A percentile compares a stretch with the other conserved stretches of the same genome.
phyloP scores from a whole-genome alignment of 1,140 invertebrate species.

The Drosophila sulfurigaster region DNA sequence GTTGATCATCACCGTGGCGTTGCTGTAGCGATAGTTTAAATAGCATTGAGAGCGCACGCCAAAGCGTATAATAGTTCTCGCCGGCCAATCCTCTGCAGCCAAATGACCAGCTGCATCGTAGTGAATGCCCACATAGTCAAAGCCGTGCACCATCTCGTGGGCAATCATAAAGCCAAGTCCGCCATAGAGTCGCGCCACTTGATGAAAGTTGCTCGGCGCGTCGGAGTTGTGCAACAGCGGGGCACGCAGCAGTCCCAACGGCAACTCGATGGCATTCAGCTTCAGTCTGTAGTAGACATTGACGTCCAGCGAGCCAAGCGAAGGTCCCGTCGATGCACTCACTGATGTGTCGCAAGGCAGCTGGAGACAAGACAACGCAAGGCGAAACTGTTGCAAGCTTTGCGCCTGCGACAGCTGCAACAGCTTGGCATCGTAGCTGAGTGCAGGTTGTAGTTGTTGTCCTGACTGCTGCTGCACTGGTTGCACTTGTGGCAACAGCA shows the following conservation, averaged over 20 bases:
- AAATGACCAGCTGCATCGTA: constrained; percentile 68
- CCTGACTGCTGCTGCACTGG: constrained; percentile 9
- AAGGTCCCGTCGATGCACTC: neutral
- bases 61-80: constrained; percentile 68
- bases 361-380: constrained; percentile 40
- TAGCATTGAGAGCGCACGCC: constrained; percentile 63
- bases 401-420: constrained; percentile 56
- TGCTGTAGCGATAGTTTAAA: constrained; percentile 56
- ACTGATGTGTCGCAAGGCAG: constrained; percentile 18
- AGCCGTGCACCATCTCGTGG: constrained; percentile 77
- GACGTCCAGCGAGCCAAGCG: constrained; percentile 62
- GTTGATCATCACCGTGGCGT: constrained; percentile 67
- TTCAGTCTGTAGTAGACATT: constrained; percentile 79
- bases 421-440: constrained; percentile 63
- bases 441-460: neutral
- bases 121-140: constrained; percentile 79
- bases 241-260: constrained; percentile 64
- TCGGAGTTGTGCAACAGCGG: constrained; percentile 27
- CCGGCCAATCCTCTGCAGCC: constrained; percentile 57
- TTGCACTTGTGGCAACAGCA: constrained; percentile 43
- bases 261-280: constrained; percentile 71
- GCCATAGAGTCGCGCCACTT: constrained; percentile 41
- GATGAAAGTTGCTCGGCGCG: neutral
- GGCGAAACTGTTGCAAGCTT: constrained; percentile 34
- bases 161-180: constrained; percentile 69